Percentiles rank a stretch among this genome's conserved stretches.
Conservation (phyloP, 2,113 vertebrate genomes). For the Austrofundulus limnaeus region DNA sequence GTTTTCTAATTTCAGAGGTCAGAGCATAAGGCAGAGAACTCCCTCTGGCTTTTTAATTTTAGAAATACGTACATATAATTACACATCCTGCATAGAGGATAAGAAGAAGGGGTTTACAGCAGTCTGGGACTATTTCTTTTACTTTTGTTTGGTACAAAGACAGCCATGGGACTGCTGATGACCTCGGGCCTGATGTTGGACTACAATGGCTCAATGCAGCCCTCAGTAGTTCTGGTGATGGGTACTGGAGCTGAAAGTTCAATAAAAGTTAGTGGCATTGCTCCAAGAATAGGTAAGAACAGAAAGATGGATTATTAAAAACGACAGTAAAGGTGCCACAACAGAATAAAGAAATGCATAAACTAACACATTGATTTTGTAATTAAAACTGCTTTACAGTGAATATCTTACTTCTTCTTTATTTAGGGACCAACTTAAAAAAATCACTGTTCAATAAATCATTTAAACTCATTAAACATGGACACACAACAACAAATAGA, state of each 20-base stretch:
- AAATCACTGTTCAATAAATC: neutral
- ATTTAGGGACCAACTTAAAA: neutral
- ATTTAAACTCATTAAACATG: neutral
- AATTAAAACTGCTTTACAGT: constrained; percentile 3
- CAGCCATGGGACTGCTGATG: constrained; percentile 36
- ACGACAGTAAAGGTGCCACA: neutral
- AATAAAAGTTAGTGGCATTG: constrained; percentile 11
- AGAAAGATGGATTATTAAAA: neutral
- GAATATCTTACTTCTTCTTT: neutral
- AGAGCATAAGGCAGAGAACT: constrained; percentile 43
- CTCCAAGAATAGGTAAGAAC: neutral
- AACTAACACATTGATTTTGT: neutral
- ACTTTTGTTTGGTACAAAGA: constrained; percentile 32
- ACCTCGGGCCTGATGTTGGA: constrained; percentile 26
- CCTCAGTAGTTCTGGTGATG: constrained; percentile 63
- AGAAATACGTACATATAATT: constrained; percentile 61
- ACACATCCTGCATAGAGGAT: constrained; percentile 28
- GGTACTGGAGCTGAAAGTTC: constrained; percentile 42
- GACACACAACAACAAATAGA: no score
- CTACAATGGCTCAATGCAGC: constrained; percentile 22
- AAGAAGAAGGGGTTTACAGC: constrained; percentile 24
- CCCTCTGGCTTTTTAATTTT: constrained; percentile 46
- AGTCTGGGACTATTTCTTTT: constrained; percentile 11
- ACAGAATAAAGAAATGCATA: neutral
- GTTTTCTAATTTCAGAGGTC: constrained; percentile 66